Percentiles rank a stretch among this genome's conserved stretches.
phyloP scores from a whole-genome alignment of 1,140 invertebrate genomes.

The Drosophila setifemur region DNA sequence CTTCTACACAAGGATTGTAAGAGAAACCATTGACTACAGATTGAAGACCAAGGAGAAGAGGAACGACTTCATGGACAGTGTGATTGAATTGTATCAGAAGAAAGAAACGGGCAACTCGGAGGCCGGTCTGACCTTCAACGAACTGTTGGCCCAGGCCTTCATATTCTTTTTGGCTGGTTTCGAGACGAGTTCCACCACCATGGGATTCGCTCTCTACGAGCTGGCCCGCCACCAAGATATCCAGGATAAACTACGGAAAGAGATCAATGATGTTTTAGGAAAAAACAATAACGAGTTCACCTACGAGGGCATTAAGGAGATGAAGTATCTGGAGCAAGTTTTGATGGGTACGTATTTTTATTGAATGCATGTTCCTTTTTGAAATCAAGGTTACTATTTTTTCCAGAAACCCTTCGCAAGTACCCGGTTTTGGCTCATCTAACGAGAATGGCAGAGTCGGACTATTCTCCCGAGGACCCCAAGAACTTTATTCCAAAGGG shows the following conservation, averaged over 20 bases:
- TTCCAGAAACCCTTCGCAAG: constrained; percentile 85
- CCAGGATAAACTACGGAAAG: constrained; percentile 82
- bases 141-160: constrained; percentile 82
- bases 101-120: constrained; percentile 27
- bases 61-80: constrained; percentile 82
- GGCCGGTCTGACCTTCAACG: constrained; percentile 33
- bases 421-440: constrained; percentile 85
- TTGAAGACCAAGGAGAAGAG: constrained; percentile 44
- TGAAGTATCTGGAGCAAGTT: constrained; percentile 73
- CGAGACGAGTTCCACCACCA: constrained; percentile 85
- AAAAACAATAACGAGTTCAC: constrained; percentile 44
- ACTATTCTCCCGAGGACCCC: constrained; percentile 84
- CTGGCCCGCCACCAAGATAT: constrained; percentile 84
- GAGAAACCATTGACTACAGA: constrained; percentile 52
- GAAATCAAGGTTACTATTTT: too few species aligned
- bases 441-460: constrained; percentile 80
- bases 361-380: too few species aligned
- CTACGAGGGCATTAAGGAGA: constrained; percentile 66
- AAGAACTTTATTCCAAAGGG: constrained; percentile 85
- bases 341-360: constrained; percentile 20
- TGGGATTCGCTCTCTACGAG: constrained; percentile 83
- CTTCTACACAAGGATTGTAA: constrained; percentile 74
- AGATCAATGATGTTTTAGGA: constrained; percentile 83
- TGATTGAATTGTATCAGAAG: constrained; percentile 83
- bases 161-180: constrained; percentile 85